These are phyloP conservation scores for Mastomys coucha DNA, from an alignment of 2,113 vertebrate genomes.

Conservation along the genomic window DNA sequence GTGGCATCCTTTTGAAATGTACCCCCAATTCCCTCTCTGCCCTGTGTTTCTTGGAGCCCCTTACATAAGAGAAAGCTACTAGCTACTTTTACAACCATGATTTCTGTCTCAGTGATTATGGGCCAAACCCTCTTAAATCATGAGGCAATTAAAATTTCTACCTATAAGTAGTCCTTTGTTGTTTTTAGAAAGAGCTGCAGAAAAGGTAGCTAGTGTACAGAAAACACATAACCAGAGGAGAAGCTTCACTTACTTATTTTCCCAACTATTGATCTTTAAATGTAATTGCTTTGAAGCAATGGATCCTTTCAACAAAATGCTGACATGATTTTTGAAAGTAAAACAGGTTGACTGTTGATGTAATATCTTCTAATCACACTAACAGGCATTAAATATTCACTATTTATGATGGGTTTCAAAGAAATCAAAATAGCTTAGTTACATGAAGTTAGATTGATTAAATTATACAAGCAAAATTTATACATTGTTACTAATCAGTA, in stretches of 20 bases:
- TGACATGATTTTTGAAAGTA: background rate
- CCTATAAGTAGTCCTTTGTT: background rate
- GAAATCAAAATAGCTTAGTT: background rate
- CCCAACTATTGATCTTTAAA: background rate
- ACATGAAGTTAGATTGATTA: background rate
- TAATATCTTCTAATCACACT: background rate
- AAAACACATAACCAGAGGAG: background rate
- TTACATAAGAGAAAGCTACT: rapidly evolving
- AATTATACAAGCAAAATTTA: background rate
- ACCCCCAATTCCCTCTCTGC: background rate
- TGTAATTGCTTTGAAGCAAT: background rate
- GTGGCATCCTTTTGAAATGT: background rate
- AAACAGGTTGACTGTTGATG: background rate
- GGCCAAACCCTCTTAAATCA: background rate
- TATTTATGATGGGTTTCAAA: background rate
- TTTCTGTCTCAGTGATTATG: background rate
- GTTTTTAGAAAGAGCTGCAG: background rate
- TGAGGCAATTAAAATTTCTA: background rate
- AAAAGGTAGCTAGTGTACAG: background rate
- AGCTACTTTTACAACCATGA: background rate
- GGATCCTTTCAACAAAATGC: background rate
- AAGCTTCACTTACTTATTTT: background rate
- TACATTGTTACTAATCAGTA: background rate
- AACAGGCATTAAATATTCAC: background rate
- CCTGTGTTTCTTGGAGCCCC: too few species aligned